Conservation (phyloP, 2,113 vertebrate species). For the Muscicapa adusta region DNA sequence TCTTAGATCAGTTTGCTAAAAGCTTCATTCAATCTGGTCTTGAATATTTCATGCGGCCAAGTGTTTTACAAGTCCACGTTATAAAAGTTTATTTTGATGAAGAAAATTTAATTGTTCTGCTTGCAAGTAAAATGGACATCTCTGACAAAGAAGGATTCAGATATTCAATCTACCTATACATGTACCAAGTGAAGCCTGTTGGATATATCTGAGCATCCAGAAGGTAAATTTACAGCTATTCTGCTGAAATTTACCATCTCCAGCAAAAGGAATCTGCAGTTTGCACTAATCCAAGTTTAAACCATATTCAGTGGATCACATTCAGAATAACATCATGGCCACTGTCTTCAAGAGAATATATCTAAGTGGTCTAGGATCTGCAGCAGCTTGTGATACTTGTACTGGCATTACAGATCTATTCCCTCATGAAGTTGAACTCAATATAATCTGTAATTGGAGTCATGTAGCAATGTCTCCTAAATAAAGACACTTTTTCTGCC, state of each 20-base stretch:
- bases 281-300: not conserved
- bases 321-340: not conserved
- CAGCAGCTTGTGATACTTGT: not conserved
- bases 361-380: not conserved
- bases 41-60: not conserved
- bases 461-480: not conserved
- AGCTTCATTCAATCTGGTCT: not conserved
- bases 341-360: not conserved
- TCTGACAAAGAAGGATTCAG: not conserved
- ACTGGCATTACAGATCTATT: not conserved
- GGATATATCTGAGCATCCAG: not conserved
- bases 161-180: not conserved
- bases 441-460: not conserved
- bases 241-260: not conserved
- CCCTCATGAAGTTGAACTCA: not conserved
- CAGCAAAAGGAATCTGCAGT: not conserved
- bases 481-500: not conserved
- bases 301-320: not conserved
- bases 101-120: not conserved
- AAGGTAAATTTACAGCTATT: not conserved
- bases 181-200: not conserved
- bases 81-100: not conserved
- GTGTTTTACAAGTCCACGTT: not conserved
- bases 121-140: not conserved
- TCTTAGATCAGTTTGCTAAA: not conserved